Percentiles rank a stretch among this genome's conserved stretches.
Conservation (phyloP, 2,113 vertebrate species). For the Nibea albiflora region DNA sequence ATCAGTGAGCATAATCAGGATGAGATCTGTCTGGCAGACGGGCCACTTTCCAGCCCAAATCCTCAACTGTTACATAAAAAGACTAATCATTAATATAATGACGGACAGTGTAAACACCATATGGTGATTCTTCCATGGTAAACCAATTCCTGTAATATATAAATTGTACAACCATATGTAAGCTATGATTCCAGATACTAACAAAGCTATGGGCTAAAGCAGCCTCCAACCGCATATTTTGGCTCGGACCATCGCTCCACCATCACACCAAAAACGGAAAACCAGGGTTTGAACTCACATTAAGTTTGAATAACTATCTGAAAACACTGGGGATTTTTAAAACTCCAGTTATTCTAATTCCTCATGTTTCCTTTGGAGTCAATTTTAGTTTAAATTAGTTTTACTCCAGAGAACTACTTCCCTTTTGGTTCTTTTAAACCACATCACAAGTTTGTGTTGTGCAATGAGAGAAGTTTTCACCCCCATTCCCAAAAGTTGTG, state of each 20-base stretch:
- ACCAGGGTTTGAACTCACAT: neutral
- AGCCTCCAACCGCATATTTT: neutral
- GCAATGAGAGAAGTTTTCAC: constrained; percentile 36
- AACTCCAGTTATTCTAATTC: constrained; percentile 21
- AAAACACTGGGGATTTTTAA: constrained; percentile 8
- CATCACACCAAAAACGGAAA: neutral
- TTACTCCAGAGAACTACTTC: constrained; percentile 34
- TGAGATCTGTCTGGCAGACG: constrained; percentile 39
- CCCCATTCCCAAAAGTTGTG: constrained; percentile 40
- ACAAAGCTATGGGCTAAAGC: neutral
- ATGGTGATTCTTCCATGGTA: constrained; percentile 21
- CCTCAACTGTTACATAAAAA: constrained; percentile 28
- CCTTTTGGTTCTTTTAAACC: constrained; percentile 13
- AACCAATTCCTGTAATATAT: constrained; percentile 6
- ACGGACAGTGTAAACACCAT: constrained; percentile 47
- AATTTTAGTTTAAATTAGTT: constrained; percentile 15
- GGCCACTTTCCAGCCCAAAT: neutral
- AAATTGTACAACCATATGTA: constrained; percentile 1
- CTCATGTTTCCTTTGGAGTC: constrained; percentile 14
- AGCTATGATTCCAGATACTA: neutral
- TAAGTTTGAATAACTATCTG: constrained; percentile 15
- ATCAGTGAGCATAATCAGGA: constrained; percentile 47
- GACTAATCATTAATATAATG: constrained; percentile 39
- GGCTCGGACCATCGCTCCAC: neutral
- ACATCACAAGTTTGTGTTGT: constrained; percentile 49